A percentile compares a stretch with the other conserved stretches of the same genome.
These are phyloP conservation scores for Notolepis coatsorum DNA, from an alignment of 2,797 vertebrate species.

Conservation along the genomic window DNA sequence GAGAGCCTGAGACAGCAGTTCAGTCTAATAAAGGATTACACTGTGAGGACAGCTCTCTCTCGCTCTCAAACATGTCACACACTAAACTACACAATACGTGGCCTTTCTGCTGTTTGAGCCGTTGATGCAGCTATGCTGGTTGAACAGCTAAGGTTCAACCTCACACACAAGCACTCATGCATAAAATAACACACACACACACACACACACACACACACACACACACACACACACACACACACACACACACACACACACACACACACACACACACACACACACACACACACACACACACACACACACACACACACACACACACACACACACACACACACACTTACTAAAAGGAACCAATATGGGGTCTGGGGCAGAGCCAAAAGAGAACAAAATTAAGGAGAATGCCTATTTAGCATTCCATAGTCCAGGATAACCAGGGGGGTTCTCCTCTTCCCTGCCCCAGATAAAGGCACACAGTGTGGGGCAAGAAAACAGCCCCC, in stretches of 20 bases:
- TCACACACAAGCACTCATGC: background rate
- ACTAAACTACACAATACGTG: background rate
- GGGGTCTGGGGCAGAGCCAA: slow-evolving; percentile 43
- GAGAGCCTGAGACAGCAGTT: too few relatives aligned
- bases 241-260: background rate
- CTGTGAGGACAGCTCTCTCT: background rate
- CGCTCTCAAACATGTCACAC: slow-evolving; percentile 6
- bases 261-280: background rate
- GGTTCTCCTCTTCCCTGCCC: slow-evolving; percentile 30
- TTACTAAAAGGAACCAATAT: slow-evolving; percentile 33
- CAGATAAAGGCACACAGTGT: slow-evolving; percentile 42
- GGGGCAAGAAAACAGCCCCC: slow-evolving; percentile 23
- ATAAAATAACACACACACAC: background rate
- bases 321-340: slow-evolving; percentile 10
- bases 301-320: slow-evolving; percentile 4
- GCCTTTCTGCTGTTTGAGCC: background rate
- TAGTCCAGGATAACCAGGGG: background rate
- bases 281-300: background rate
- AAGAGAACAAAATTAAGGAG: slow-evolving; percentile 31
- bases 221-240: background rate
- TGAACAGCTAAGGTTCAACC: background rate
- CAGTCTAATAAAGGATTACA: too few relatives aligned
- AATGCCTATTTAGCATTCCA: slow-evolving; percentile 64
- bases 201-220: background rate
- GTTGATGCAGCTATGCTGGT: background rate